A percentile compares a stretch with the other conserved stretches of the same genome.
These are phyloP conservation scores for Drosophila hamatofila DNA, from an alignment of 2,888 invertebrate genomes.

Conservation along the genomic window DNA sequence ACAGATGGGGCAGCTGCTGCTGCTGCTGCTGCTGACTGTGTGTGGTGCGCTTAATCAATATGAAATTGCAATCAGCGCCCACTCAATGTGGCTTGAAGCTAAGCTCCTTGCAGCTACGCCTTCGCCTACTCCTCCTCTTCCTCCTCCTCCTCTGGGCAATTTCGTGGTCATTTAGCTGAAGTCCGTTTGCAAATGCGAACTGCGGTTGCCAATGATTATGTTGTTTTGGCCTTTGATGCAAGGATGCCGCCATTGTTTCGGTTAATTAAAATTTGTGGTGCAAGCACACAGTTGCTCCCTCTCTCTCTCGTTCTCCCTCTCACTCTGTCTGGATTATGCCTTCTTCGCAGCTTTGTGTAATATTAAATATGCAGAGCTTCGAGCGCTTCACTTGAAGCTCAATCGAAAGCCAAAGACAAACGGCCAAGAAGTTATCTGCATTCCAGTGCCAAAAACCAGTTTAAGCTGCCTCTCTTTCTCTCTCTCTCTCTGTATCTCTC, in stretches of 20 bases:
- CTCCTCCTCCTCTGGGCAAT: slow-evolving; percentile 47
- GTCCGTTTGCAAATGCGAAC: slow-evolving; percentile 33
- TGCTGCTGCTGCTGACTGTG: slow-evolving; percentile 3
- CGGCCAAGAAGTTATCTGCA: slow-evolving; percentile 73
- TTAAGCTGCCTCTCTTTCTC: slow-evolving; percentile 36
- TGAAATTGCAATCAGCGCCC: slow-evolving; percentile 5
- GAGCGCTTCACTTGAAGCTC: slow-evolving; percentile 59
- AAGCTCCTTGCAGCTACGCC: not conserved
- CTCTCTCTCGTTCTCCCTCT: not conserved
- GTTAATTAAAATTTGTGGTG: slow-evolving; percentile 81
- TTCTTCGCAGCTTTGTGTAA: slow-evolving; percentile 51
- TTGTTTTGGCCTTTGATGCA: slow-evolving; percentile 64
- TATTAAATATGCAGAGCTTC: slow-evolving; percentile 75
- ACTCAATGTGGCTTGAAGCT: slow-evolving; percentile 17
- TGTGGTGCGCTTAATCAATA: slow-evolving; percentile 21
- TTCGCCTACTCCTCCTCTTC: too few species aligned
- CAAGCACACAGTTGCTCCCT: not conserved
- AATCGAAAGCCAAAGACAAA: slow-evolving; percentile 40
- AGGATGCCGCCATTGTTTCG: slow-evolving; percentile 72
- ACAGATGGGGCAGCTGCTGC: not conserved
- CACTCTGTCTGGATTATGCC: slow-evolving; percentile 39
- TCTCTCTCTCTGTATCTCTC: not conserved
- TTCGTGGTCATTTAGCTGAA: slow-evolving; percentile 70
- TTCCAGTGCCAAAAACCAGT: slow-evolving; percentile 71
- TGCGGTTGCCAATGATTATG: slow-evolving; percentile 54